Evolutionary conservation across 2,888 invertebrate species (phyloP).

Genomic region (Leptogaster cylindrica): DNA sequence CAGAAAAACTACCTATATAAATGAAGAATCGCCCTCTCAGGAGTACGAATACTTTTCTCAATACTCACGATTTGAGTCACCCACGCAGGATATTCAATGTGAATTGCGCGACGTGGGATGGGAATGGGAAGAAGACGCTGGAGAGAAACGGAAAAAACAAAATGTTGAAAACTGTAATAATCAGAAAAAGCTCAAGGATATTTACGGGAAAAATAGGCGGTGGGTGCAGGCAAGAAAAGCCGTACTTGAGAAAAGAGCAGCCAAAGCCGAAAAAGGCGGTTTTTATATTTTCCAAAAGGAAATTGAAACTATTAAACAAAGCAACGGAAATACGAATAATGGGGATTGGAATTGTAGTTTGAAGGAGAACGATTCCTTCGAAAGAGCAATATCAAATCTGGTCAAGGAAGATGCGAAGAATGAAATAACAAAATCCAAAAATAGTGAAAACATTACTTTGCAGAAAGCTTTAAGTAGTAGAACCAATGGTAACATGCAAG

Average conservation of each 20-base stretch:
- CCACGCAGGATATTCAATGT: not conserved
- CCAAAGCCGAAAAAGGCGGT: not conserved
- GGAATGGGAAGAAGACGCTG: slow-evolving; percentile 14
- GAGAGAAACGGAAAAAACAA: no score
- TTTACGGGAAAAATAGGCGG: no score
- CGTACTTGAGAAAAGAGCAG: not conserved
- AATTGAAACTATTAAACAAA: not conserved
- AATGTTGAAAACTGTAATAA: no score
- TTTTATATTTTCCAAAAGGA: slow-evolving; percentile 4
- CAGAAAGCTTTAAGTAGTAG: no score
- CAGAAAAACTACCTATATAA: not conserved
- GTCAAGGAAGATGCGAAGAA: not conserved
- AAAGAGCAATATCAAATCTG: not conserved
- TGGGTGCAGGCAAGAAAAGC: not conserved
- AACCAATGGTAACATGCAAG: no score
- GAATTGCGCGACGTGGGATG: not conserved
- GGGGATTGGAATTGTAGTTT: not conserved
- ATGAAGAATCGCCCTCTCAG: slow-evolving; percentile 2
- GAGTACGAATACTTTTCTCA: slow-evolving; percentile 1
- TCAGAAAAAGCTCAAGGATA: no score
- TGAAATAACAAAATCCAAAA: not conserved
- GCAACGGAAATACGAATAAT: not conserved
- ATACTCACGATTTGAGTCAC: not conserved
- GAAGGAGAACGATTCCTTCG: not conserved
- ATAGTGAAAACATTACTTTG: not conserved